These are phyloP conservation scores for Zaprionus lachaisei DNA, from an alignment of 1,140 invertebrate species.

Conservation along the genomic window DNA sequence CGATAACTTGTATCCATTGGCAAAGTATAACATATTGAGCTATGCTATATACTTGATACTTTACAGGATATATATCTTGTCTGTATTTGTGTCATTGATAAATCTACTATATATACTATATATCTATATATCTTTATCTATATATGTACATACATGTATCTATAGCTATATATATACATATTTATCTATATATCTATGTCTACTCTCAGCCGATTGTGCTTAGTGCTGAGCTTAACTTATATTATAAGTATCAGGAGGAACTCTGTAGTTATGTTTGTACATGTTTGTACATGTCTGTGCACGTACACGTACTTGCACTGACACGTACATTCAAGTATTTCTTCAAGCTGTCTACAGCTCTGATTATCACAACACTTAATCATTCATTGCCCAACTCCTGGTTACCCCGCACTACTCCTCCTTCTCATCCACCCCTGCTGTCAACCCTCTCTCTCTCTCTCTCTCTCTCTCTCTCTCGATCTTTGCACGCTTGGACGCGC, in stretches of 20 bases:
- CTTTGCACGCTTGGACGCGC: constrained; percentile 70
- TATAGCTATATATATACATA: neutral
- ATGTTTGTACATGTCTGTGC: constrained; percentile 2
- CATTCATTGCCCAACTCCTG: constrained; percentile 41
- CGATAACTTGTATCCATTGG: no score
- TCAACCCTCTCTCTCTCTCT: neutral
- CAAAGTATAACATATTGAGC: no score
- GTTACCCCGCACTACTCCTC: constrained; percentile 1
- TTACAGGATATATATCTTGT: no score
- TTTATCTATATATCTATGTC: no score
- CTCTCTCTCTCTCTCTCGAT: constrained; percentile 10
- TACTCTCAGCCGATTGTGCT: no score
- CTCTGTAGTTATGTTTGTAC: neutral
- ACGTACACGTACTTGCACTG: constrained; percentile 5
- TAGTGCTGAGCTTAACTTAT: no score
- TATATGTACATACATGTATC: no score
- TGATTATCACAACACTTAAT: constrained; percentile 65
- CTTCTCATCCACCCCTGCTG: neutral
- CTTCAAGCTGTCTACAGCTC: constrained; percentile 50
- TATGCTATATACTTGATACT: no score
- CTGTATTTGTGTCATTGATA: neutral
- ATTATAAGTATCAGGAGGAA: constrained; percentile 2
- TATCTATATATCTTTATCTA: no score
- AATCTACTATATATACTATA: neutral
- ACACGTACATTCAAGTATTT: neutral